Evolutionary conservation across 2,888 invertebrate genomes (phyloP).

Genomic region (Drosophila acutilabella): DNA sequence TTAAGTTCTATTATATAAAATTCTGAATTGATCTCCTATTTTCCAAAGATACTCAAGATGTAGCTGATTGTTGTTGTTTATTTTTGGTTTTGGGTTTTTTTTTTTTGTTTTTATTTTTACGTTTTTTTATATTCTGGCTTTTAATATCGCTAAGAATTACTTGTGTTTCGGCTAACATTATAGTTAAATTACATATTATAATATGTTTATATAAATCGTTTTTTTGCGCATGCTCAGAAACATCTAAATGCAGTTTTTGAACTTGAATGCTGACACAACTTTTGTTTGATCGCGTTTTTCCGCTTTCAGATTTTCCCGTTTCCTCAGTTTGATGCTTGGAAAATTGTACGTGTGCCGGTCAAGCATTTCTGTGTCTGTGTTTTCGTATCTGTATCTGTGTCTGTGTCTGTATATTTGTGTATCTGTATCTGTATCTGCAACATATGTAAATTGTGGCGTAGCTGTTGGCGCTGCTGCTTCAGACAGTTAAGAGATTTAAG

Average conservation of each 20-base stretch:
- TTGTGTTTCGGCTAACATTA: slow-evolving; percentile 49
- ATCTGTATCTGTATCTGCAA: slow-evolving; percentile 6
- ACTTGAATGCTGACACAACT: slow-evolving; percentile 66
- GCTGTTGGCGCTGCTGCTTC: slow-evolving; percentile 26
- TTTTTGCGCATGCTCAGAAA: slow-evolving; percentile 80
- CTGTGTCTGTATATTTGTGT: slow-evolving; percentile 3
- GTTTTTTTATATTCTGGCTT: slow-evolving; percentile 34
- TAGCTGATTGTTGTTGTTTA: slow-evolving; percentile 50
- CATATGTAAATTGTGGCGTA: slow-evolving; percentile 29
- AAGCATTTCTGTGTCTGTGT: slow-evolving; percentile 38
- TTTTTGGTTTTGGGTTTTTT: not conserved
- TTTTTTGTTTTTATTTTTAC: slow-evolving; percentile 36
- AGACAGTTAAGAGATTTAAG: slow-evolving; percentile 41
- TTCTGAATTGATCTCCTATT: slow-evolving; percentile 20
- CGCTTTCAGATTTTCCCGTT: slow-evolving; percentile 11
- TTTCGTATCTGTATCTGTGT: slow-evolving; percentile 8
- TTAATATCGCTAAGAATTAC: slow-evolving; percentile 43
- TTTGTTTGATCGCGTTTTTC: slow-evolving; percentile 17
- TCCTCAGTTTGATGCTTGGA: slow-evolving; percentile 7
- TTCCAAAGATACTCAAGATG: slow-evolving; percentile 42
- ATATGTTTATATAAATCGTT: slow-evolving; percentile 70
- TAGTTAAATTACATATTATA: slow-evolving; percentile 42
- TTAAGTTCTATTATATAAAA: slow-evolving; percentile 45
- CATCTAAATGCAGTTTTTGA: slow-evolving; percentile 81
- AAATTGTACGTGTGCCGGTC: slow-evolving; percentile 32